Evolutionary conservation across 1,140 invertebrate genomes (phyloP), one percentile per base, ranked within the genome.

Genomic region (Anoplolepis gracilipes): DNA sequence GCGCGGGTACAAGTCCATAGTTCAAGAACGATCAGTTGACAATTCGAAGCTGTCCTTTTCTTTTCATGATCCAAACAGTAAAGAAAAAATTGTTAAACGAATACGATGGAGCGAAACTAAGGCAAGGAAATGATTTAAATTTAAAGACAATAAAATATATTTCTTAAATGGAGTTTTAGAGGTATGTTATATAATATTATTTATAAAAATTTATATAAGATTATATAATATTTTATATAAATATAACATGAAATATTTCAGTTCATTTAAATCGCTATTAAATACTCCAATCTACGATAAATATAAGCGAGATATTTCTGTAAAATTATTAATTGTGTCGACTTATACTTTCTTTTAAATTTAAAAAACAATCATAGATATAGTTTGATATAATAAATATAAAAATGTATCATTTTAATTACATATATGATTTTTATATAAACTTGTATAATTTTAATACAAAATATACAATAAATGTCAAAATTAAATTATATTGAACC

Each of bases 1-100:
- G 28, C 53, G 13, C 11, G 67, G 4, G 36, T 57, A 82, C 36
- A 16, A 19, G 78, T 82, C 78, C 78, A 82, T 22, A 82, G 78
- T 82, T 73, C 78, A 82, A 46, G 13, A 59, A 53, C 77, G 25
- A 22, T 79, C 64, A 13, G 22, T 25, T 81, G 36, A 61, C 28
- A 28, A 79, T 59, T 55, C 64, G 13, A 57, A 16, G 39, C 61
- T 11, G 22, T 46, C 10, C 6, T 72, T 10, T n/a, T n/a, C 30
- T 64, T 28, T 42, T 22, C 16, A 46, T 0, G 33, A 2, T n/a
- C 42, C 28, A 3, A 33, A 11, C 25, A 72, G 49, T 16, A 13
- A 10, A 62, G 57, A 67, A 25, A 5, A 22, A 78, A 67, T 1
- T 1, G 22, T 75, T 75, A 19, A 33, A 2, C n/a, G 11, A 11